These are phyloP conservation scores for Gymnothorax javanicus DNA, from an alignment of 2,797 vertebrate species.

Conservation along the genomic window DNA sequence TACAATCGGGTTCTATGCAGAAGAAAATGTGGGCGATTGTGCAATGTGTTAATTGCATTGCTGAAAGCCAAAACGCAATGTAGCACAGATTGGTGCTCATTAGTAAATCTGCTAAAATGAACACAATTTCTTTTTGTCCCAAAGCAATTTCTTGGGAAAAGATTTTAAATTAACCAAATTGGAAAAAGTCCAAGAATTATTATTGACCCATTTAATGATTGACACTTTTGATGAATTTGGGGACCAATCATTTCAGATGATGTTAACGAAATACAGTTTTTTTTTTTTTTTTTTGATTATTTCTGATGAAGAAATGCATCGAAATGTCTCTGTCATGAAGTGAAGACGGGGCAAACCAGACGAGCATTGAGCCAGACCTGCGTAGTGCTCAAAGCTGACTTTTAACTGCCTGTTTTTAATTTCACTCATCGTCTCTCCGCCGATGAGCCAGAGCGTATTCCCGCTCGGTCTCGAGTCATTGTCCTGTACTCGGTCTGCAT, in stretches of 20 bases:
- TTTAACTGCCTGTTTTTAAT: background rate
- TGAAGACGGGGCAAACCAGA: background rate
- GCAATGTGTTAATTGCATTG: background rate
- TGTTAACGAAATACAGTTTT: background rate
- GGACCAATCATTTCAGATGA: background rate
- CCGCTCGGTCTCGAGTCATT: conserved; percentile 29
- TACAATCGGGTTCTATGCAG: background rate
- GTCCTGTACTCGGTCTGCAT: conserved; percentile 18
- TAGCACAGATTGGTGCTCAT: background rate
- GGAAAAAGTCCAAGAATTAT: background rate
- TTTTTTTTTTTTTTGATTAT: background rate
- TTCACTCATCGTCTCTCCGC: background rate
- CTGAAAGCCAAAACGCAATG: background rate
- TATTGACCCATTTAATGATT: background rate
- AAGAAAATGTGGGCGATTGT: background rate
- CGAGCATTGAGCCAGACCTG: background rate
- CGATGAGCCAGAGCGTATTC: background rate
- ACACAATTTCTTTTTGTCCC: background rate
- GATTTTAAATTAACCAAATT: background rate
- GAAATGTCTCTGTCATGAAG: background rate
- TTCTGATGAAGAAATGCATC: background rate
- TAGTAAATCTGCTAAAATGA: background rate
- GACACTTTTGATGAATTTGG: no score
- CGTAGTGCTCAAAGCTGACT: background rate
- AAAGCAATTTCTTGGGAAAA: no score